These are phyloP conservation scores for Chironex yamaguchii DNA, from an alignment of 30 jellyfish, hydroid and myxozoan species.

Conservation along the genomic window DNA sequence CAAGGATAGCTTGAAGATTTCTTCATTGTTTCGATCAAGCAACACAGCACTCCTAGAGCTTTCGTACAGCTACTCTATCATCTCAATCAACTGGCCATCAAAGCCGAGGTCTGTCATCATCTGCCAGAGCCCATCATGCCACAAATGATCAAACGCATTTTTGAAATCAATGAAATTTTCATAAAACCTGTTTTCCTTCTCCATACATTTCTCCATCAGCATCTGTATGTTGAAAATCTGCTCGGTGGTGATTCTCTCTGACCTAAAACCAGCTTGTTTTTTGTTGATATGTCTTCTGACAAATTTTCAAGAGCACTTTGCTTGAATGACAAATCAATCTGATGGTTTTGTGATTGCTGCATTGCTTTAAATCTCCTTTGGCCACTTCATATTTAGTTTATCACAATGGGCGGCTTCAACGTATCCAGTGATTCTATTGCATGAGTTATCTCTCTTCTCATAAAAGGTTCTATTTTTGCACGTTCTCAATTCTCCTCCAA, in stretches of 20 bases:
- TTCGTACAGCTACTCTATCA: too few relatives aligned
- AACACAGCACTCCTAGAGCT: too few relatives aligned
- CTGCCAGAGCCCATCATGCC: conserved; percentile 5
- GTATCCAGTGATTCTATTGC: conserved; percentile 31
- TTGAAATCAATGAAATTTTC: too few relatives aligned
- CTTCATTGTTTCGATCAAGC: too few relatives aligned
- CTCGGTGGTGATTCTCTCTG: background rate
- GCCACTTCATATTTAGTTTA: background rate
- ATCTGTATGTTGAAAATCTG: background rate
- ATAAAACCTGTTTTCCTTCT: background rate
- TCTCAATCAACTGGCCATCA: too few relatives aligned
- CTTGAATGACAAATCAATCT: too few relatives aligned
- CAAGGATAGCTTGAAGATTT: too few relatives aligned
- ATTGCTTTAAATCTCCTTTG: background rate
- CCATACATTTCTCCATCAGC: background rate
- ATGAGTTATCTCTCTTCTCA: conserved; percentile 29
- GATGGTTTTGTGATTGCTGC: background rate
- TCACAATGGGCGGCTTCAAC: conserved; percentile 25
- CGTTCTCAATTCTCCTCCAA: too few relatives aligned
- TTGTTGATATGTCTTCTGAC: background rate
- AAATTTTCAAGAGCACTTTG: background rate
- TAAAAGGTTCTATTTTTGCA: conserved; percentile 5
- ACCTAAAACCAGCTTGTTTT: conserved; percentile 8
- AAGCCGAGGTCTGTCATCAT: too few relatives aligned
- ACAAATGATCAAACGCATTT: conserved; percentile 1